A percentile compares a stretch with the other conserved stretches of the same genome.
phyloP scores from a whole-genome alignment of 2,797 vertebrate genomes.

The Melanitta fusca region DNA sequence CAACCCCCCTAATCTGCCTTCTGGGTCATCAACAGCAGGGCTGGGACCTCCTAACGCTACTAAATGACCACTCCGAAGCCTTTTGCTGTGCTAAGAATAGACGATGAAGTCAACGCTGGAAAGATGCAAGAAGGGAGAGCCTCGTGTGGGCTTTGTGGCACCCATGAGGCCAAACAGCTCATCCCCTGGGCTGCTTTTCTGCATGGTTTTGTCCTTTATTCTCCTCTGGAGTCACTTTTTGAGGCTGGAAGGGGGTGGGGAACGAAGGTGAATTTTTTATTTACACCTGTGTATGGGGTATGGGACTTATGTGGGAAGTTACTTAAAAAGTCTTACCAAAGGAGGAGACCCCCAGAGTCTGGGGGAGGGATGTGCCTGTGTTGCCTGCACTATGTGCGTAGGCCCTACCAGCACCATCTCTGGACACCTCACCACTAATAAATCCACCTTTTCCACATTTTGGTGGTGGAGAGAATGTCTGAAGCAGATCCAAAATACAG shows the following conservation, averaged over 20 bases:
- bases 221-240: neutral
- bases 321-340: neutral
- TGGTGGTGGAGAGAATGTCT: neutral
- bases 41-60: neutral
- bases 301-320: neutral
- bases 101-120: neutral
- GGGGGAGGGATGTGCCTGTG: neutral
- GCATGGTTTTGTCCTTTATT: neutral
- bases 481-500: neutral
- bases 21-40: neutral
- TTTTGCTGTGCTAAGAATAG: neutral
- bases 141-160: slow-evolving; percentile 1
- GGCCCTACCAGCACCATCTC: neutral
- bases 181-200: neutral
- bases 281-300: neutral
- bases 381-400: fast-evolving
- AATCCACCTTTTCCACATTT: neutral
- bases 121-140: neutral
- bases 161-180: neutral
- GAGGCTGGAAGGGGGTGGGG: neutral
- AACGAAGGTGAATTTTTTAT: neutral
- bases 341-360: neutral
- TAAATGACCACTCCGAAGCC: neutral
- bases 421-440: neutral
- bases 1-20: neutral